Conservation (phyloP, 2,113 vertebrate genomes). For the Spheniscus mendiculus region DNA sequence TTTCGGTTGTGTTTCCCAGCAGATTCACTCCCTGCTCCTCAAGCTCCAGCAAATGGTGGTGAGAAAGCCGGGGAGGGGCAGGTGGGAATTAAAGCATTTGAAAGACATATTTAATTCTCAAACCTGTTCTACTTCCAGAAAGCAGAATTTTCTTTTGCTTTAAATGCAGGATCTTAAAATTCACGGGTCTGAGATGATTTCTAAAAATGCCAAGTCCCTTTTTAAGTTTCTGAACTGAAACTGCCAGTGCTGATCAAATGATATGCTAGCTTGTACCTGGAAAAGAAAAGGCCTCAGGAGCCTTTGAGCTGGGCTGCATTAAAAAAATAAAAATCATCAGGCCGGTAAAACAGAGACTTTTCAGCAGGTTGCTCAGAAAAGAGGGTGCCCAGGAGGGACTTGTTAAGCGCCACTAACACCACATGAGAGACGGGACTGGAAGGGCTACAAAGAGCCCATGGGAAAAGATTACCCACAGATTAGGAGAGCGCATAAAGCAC, state of each 20-base stretch:
- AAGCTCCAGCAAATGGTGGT: neutral
- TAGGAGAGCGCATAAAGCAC: neutral
- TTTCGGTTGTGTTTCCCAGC: neutral
- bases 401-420: neutral
- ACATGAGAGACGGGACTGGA: neutral
- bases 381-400: neutral
- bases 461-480: neutral
- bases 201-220: neutral
- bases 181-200: neutral
- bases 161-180: neutral
- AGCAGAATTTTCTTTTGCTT: neutral
- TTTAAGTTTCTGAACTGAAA: neutral
- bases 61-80: neutral
- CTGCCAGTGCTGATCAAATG: rapidly evolving
- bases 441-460: neutral
- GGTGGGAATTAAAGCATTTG: neutral
- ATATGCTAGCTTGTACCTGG: neutral
- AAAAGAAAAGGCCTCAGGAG: neutral
- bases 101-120: neutral
- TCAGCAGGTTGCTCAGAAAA: neutral
- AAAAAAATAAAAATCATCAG: neutral
- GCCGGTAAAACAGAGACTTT: neutral
- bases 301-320: neutral
- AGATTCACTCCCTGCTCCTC: neutral
- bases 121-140: neutral